Base-by-base conservation (phyloP, 2,797 vertebrate genomes). In the Mareca strepera region DNA sequence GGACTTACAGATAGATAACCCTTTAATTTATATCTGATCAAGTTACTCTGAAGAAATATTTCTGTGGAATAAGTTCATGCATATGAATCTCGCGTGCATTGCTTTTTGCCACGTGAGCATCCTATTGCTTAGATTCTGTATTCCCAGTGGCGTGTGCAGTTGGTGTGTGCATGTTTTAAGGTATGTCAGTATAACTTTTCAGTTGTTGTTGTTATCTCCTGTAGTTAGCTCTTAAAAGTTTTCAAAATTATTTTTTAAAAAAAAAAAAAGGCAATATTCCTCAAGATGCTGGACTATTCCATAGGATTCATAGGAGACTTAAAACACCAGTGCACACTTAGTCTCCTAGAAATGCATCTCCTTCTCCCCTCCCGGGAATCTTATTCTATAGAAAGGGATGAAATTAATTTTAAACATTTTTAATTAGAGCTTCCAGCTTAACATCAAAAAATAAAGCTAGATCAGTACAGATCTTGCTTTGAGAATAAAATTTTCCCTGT, bases 21-120 rank as follows among this genome's bases (percentile, higher is more conserved):
- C 78, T 95, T 94, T 84, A 85, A 85, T 93, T 91, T 77, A 85
- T 85, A 76, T 55, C 60, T 88, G 85, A 93, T 95, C 70, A 79
- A 86, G 59, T 90, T 95, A 86, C 75, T 96, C 83, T 41, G 37
- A 92, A 84, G 67, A 82, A 93, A 82, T 63, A 64, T 26, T 74
- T 82, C 56, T 8, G 33, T 55, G 73, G 50, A 92, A 29, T 41
- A 58, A 68, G 72, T 15, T 50, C 82, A 74, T 74, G 66, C 44
- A 12, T 17, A 21, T 1, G 8, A 59, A 67, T 46, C 53, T 60
- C 41, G 41, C n/a, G 52, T 59, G 35, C 11, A 1, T 68, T 85
- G 72, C 73, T 68, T 55, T 82, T 43, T 94, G 84, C 89, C 13
- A 23, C 35, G n/a, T 0, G 7, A 78, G 59, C 70, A 29, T 1